Conservation (phyloP, 2,113 vertebrate species). For the Galeopterus variegatus region DNA sequence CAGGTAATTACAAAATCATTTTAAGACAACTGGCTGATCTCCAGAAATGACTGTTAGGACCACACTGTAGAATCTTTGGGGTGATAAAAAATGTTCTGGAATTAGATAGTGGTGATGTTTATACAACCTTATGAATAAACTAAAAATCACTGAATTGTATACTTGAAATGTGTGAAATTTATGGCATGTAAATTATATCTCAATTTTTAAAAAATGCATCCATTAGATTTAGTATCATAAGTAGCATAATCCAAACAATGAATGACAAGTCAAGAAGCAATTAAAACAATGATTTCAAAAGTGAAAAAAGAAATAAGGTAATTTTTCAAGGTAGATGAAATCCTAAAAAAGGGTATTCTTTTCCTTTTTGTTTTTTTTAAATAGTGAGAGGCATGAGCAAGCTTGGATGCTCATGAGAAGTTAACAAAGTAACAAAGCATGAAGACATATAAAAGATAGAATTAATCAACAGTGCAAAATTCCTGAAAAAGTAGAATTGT, state of each 20-base stretch:
- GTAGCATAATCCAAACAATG: neutral
- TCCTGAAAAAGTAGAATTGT: neutral
- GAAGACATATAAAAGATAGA: neutral
- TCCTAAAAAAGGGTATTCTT: neutral
- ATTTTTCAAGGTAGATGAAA: neutral
- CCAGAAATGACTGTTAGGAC: neutral
- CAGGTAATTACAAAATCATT: neutral
- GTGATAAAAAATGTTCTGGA: neutral
- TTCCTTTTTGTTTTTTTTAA: neutral
- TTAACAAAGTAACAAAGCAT: neutral
- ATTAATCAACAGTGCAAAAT: neutral
- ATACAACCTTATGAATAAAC: neutral
- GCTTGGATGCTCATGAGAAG: neutral
- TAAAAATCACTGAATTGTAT: neutral
- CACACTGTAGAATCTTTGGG: neutral
- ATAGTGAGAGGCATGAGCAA: neutral
- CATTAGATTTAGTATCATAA: neutral
- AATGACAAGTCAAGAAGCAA: conserved; percentile 12
- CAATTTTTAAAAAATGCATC: conserved; percentile 1
- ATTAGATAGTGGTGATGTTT: neutral
- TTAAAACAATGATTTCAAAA: neutral
- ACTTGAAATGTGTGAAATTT: neutral
- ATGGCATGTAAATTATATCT: neutral
- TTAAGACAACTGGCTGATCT: neutral
- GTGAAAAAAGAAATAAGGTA: neutral